Conservation (phyloP, 2,797 vertebrate genomes). For the Poecile montanus region DNA sequence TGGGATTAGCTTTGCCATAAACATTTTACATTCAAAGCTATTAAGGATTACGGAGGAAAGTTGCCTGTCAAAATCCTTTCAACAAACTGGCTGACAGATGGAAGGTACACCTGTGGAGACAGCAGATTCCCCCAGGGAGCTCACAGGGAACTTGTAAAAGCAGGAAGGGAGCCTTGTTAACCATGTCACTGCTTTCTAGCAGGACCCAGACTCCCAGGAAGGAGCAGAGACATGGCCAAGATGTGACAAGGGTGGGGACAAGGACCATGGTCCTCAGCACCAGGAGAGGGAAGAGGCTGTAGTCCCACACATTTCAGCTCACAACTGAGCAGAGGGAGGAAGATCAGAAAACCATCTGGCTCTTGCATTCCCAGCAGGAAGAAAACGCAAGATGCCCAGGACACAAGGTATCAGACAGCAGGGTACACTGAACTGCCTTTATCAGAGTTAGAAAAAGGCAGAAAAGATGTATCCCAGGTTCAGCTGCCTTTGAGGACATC, state of each 20-base stretch:
- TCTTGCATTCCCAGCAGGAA: background rate
- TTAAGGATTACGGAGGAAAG: conserved; percentile 22
- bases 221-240: background rate
- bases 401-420: background rate
- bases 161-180: background rate
- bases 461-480: background rate
- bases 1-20: conserved; percentile 49
- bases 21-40: conserved; percentile 24
- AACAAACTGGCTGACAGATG: conserved; percentile 24
- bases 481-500: background rate
- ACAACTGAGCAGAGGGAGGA: background rate
- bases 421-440: background rate
- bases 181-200: background rate
- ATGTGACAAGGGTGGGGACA: background rate
- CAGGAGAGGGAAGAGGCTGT: background rate
- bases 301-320: background rate
- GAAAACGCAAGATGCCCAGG: background rate
- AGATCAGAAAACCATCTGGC: background rate
- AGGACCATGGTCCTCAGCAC: background rate
- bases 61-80: conserved; percentile 47
- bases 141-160: background rate
- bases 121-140: conserved; percentile 5
- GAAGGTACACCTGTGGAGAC: conserved; percentile 23
- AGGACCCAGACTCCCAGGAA: background rate
- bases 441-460: background rate